Evolutionary conservation across 2,888 invertebrate species (phyloP).

Genomic region (Nomada goodeniana): DNA sequence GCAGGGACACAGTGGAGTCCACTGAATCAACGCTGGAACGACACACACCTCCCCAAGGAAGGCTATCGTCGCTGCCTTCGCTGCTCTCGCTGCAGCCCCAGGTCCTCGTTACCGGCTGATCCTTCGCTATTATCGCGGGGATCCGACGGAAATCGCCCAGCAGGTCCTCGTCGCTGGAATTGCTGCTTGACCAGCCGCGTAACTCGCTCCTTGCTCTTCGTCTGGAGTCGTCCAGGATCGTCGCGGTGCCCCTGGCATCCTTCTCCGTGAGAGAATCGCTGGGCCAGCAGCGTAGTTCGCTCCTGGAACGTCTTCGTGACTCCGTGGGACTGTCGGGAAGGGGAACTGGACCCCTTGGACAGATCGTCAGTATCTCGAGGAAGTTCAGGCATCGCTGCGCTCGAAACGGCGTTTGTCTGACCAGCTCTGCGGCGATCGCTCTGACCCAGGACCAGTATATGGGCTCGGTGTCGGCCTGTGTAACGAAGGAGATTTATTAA

Average conservation of each 20-base stretch:
- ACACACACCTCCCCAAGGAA: slow-evolving; percentile 77
- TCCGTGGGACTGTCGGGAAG: slow-evolving; percentile 85
- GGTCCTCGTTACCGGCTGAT: slow-evolving; percentile 71
- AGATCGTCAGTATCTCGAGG: slow-evolving; percentile 89
- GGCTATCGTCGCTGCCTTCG: slow-evolving; percentile 82
- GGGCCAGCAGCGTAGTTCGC: slow-evolving; percentile 82
- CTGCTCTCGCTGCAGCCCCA: slow-evolving; percentile 83
- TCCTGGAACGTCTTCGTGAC: slow-evolving; percentile 79
- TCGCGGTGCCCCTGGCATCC: slow-evolving; percentile 45
- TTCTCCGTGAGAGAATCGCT: slow-evolving; percentile 72
- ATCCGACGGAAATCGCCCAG: slow-evolving; percentile 72
- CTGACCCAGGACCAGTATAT: slow-evolving; percentile 91
- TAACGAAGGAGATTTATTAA: not conserved
- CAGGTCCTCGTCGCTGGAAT: slow-evolving; percentile 82
- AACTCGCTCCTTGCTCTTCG: slow-evolving; percentile 81
- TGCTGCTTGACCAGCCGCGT: slow-evolving; percentile 82
- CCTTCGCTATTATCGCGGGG: slow-evolving; percentile 71
- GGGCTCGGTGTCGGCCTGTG: slow-evolving; percentile 89
- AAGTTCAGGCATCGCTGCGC: slow-evolving; percentile 88
- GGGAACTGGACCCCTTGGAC: slow-evolving; percentile 85
- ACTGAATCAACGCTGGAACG: slow-evolving; percentile 79
- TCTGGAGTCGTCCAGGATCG: slow-evolving; percentile 77
- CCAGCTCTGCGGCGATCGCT: slow-evolving; percentile 90
- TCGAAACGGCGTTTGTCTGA: slow-evolving; percentile 90
- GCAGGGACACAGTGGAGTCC: slow-evolving; percentile 71